A percentile compares a stretch with the other conserved stretches of the same genome.
Conservation (phyloP, 2,113 vertebrate genomes). For the Rhipidura dahli region DNA sequence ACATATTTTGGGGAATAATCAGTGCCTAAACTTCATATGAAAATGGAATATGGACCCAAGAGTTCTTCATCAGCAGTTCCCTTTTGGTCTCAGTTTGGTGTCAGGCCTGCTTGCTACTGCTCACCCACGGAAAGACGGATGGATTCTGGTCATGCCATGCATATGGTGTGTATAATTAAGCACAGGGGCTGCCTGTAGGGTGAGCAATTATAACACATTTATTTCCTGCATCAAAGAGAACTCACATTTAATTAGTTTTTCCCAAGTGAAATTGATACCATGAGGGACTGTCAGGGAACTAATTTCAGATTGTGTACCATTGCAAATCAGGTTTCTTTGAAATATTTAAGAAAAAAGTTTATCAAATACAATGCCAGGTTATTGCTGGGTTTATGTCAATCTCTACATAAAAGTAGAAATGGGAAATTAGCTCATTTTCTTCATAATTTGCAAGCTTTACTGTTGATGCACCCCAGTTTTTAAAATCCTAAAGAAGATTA, state of each 20-base stretch:
- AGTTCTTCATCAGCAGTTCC: not conserved
- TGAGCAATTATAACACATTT: not conserved
- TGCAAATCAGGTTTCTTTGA: conserved; percentile 17
- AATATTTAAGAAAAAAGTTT: not conserved
- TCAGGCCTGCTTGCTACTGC: not conserved
- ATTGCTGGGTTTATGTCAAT: not conserved
- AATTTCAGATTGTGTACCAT: not conserved
- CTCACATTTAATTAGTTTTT: conserved; percentile 49
- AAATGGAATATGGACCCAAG: not conserved
- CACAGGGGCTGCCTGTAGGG: not conserved
- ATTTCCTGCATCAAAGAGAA: conserved; percentile 32
- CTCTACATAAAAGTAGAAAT: not conserved
- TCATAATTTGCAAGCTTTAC: not conserved
- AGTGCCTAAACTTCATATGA: not conserved
- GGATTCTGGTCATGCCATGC: not conserved
- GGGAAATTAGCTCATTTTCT: not conserved
- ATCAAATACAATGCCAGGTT: not conserved
- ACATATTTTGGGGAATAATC: not conserved
- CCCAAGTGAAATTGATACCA: conserved; percentile 6
- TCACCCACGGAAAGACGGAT: not conserved
- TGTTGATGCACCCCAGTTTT: not conserved
- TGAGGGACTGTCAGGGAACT: not conserved
- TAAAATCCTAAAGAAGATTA: not conserved
- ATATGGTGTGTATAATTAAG: not conserved
- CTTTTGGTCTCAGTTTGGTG: not conserved